phyloP scores from a whole-genome alignment of 2,113 vertebrate species.

The Muntiacus reevesi region DNA sequence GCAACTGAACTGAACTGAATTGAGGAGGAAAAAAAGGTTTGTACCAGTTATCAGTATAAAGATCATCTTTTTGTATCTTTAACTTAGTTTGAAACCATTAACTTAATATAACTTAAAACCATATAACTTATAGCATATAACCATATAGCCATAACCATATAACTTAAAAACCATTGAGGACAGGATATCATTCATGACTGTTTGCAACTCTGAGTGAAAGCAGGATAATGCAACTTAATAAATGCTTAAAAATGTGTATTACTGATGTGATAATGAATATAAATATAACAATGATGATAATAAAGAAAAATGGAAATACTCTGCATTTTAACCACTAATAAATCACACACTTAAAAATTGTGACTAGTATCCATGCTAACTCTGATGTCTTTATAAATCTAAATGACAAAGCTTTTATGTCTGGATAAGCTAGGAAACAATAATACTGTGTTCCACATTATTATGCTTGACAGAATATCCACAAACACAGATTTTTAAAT shows the following conservation, averaged over 20 bases:
- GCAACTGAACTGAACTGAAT: not conserved
- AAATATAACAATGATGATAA: not conserved
- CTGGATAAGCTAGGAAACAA: not conserved
- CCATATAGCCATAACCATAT: too few species aligned
- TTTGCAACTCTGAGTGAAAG: not conserved
- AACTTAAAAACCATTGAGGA: not conserved
- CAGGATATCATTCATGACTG: not conserved
- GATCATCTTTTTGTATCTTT: not conserved
- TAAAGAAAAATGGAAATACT: not conserved
- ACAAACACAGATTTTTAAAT: not conserved
- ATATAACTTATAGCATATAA: too few species aligned
- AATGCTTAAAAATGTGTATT: not conserved
- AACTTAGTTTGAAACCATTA: not conserved
- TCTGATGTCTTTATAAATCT: not conserved
- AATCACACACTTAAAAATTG: not conserved
- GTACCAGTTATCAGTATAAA: not conserved
- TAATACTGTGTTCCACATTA: not conserved
- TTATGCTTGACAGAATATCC: not conserved
- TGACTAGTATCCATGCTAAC: not conserved
- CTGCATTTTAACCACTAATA: not conserved
- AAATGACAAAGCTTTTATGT: not conserved
- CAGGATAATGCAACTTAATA: not conserved
- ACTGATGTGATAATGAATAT: not conserved
- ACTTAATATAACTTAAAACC: too few species aligned
- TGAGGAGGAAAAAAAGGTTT: not conserved